These are phyloP conservation scores for Drosophila willistoni DNA, from an alignment of 1,140 invertebrate genomes.

Conservation along the genomic window DNA sequence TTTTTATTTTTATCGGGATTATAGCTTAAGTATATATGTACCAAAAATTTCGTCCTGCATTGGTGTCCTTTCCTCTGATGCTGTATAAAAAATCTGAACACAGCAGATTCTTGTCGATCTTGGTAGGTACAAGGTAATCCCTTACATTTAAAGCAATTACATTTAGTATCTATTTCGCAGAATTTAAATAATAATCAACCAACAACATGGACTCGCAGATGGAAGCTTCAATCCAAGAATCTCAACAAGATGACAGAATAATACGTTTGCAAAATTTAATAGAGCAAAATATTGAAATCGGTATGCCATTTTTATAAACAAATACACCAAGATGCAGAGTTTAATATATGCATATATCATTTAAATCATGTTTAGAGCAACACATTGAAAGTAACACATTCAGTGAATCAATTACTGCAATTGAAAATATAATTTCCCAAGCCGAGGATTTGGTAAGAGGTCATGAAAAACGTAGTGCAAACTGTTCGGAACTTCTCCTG, in stretches of 20 bases:
- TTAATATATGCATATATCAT: not conserved
- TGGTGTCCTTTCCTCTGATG: too few species aligned
- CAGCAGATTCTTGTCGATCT: too few species aligned
- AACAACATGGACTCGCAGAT: not conserved
- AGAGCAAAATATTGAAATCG: conserved; percentile 61
- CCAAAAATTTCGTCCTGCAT: too few species aligned
- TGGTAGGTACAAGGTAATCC: too few species aligned
- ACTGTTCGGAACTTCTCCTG: conserved; percentile 57
- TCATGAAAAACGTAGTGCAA: conserved; percentile 42
- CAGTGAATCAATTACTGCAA: conserved; percentile 47
- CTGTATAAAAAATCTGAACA: too few species aligned
- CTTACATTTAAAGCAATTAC: too few species aligned
- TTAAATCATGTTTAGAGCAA: conserved; percentile 32
- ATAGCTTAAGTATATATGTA: too few species aligned
- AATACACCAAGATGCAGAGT: not conserved
- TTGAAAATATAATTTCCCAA: conserved; percentile 43
- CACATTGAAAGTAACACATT: conserved; percentile 51
- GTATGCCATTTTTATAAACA: conserved; percentile 23
- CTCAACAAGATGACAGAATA: conserved; percentile 35
- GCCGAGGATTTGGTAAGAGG: conserved; percentile 55
- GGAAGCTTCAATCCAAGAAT: not conserved
- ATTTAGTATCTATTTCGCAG: too few species aligned
- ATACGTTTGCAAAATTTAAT: conserved; percentile 55
- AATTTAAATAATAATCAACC: too few species aligned
- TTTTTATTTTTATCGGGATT: too few species aligned